Base-by-base conservation (phyloP, 2,888 invertebrate species). In the Punctoribates punctum region DNA sequence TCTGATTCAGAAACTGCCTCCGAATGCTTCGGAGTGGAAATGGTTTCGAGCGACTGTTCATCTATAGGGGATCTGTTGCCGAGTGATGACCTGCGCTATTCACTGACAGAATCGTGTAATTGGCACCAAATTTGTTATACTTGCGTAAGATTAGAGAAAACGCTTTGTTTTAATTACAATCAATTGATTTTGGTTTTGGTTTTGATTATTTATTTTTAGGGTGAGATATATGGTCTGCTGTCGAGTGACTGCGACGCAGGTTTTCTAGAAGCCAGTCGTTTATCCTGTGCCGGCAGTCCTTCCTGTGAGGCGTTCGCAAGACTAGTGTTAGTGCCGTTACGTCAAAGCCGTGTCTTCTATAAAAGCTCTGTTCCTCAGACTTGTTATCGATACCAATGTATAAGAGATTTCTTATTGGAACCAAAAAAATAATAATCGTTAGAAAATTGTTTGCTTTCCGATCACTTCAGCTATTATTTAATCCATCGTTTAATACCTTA, bases 71-170 rank as follows among this genome's bases (percentile, higher is more conserved):
- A 79, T 46, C 74, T 79, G 23, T 75, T 80, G 42, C 77, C 79
- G 15, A 78, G 73, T 4, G 77, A 74, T 20, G 34, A 75, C 11
- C 57, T 79, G 70, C 74, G 75, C 34, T 51, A 75, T 13, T 57
- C 77, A 3, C 74, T 80, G 5, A 67, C 75, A 1, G 74, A 76
- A 2, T 78, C 80, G 9, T 80, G 80, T 75, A 80, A 80, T 73
- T 80, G 80, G 80, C 79, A 80, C 29, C 79, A 80, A 77, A 78
- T 80, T n/a, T 80, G 80, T 46, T 80, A 80, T 46, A 76, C 79
- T 17, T 80, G 80, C 51, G 80, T 80, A 78, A 78, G 79, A 29
- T 77, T 38, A 1, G 15, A 54, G 13, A 9, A 9, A 48, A 48
- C 13, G 2, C 13, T 48, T 57, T 20, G 20, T 20, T 54, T 54